phyloP scores from a whole-genome alignment of 2,888 invertebrate genomes.

The Andrena dorsata region DNA sequence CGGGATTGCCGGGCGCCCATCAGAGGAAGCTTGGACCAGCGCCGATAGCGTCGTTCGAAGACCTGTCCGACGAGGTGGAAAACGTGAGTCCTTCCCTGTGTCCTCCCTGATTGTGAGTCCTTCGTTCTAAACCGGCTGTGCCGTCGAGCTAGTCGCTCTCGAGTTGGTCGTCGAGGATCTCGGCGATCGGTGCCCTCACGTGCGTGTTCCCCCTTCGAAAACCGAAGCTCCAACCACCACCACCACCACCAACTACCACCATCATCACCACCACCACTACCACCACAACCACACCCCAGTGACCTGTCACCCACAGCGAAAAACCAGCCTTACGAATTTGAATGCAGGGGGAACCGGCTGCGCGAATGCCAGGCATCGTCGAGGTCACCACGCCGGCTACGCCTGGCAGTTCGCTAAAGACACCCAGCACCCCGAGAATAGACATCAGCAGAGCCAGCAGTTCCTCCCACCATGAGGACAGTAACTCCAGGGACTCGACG shows the following conservation, averaged over 20 bases:
- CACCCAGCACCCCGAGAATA: slow-evolving; percentile 93
- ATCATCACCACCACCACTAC: slow-evolving; percentile 37
- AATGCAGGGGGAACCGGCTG: slow-evolving; percentile 81
- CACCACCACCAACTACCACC: slow-evolving; percentile 48
- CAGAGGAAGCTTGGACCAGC: slow-evolving; percentile 96
- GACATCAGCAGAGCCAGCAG: slow-evolving; percentile 96
- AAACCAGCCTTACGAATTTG: slow-evolving; percentile 74
- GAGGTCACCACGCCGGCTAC: slow-evolving; percentile 84
- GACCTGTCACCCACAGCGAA: slow-evolving; percentile 62
- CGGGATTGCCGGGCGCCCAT: slow-evolving; percentile 81
- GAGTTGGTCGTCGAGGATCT: slow-evolving; percentile 46
- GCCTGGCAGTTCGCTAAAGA: slow-evolving; percentile 85
- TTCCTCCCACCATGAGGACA: slow-evolving; percentile 93
- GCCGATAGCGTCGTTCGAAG: slow-evolving; percentile 97
- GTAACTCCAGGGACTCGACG: slow-evolving; percentile 90
- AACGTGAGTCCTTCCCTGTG: slow-evolving; percentile 81
- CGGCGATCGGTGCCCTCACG: slow-evolving; percentile 40
- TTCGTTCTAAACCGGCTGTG: slow-evolving; percentile 43
- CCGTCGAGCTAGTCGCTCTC: slow-evolving; percentile 32
- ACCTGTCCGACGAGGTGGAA: slow-evolving; percentile 93
- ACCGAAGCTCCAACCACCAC: slow-evolving; percentile 51
- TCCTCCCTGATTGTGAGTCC: slow-evolving; percentile 54
- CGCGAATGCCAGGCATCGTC: slow-evolving; percentile 85
- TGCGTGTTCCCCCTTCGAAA: slow-evolving; percentile 38
- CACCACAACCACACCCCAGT: slow-evolving; percentile 59